phyloP scores from a whole-genome alignment of 2,113 vertebrate species.

The Charadrius vociferus region DNA sequence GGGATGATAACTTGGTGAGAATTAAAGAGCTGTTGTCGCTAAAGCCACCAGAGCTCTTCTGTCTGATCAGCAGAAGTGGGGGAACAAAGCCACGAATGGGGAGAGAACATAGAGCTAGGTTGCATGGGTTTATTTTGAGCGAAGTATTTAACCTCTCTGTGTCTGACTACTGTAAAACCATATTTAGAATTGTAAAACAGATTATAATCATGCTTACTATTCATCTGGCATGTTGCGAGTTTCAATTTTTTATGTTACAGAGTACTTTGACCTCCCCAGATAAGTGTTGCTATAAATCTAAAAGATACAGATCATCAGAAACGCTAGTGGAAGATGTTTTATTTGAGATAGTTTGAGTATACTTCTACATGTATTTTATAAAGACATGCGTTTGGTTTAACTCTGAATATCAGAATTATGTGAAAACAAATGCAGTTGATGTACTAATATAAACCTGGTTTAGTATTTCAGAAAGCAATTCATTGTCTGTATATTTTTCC shows the following conservation, averaged over 20 bases:
- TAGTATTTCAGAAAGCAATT: slow-evolving; percentile 4
- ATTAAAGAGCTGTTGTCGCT: neutral
- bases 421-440: neutral
- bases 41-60: neutral
- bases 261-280: neutral
- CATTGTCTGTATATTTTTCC: neutral
- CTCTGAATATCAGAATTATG: neutral
- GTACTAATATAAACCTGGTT: neutral
- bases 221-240: neutral
- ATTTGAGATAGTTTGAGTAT: neutral
- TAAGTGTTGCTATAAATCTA: neutral
- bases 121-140: neutral
- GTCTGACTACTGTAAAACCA: neutral
- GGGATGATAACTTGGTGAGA: neutral
- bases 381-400: neutral
- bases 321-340: neutral
- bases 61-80: neutral
- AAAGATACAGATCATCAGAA: neutral
- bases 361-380: neutral
- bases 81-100: neutral
- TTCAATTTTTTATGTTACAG: neutral
- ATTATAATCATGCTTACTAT: neutral
- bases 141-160: neutral
- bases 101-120: neutral
- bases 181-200: neutral